phyloP scores from a whole-genome alignment of 2,113 vertebrate genomes.

The Cottus gobio region DNA sequence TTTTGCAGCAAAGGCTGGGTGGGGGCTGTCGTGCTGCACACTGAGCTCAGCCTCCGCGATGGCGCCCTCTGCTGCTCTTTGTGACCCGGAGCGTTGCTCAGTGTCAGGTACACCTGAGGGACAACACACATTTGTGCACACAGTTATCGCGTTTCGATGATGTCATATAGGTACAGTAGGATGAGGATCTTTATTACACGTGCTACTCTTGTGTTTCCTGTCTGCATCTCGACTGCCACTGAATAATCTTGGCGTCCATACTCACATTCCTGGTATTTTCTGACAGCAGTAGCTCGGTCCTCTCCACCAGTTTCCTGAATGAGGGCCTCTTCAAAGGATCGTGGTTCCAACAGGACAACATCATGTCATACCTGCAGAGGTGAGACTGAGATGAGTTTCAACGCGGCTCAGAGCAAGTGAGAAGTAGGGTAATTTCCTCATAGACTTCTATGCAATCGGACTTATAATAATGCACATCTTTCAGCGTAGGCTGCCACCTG shows the following conservation, averaged over 20 bases:
- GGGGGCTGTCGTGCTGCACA: constrained; percentile 94
- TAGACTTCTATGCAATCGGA: not conserved
- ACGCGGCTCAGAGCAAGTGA: not conserved
- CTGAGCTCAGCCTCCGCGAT: constrained; percentile 91
- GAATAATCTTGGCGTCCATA: not conserved
- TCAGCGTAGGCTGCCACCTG: not conserved
- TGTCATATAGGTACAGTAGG: not conserved
- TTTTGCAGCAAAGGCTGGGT: constrained; percentile 91
- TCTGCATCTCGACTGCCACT: not conserved
- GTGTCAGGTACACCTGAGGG: constrained; percentile 90
- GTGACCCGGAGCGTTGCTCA: constrained; percentile 78
- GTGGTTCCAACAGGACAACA: constrained; percentile 95
- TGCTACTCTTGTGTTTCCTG: not conserved
- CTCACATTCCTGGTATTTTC: constrained; percentile 92
- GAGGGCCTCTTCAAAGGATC: constrained; percentile 94
- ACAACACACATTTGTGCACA: constrained; percentile 2
- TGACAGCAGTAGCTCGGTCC: constrained; percentile 92
- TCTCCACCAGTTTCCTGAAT: constrained; percentile 94
- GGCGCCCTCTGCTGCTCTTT: constrained; percentile 82
- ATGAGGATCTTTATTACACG: not conserved
- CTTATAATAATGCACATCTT: not conserved
- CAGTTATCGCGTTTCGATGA: not conserved
- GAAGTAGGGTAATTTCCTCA: not conserved
- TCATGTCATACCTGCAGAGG: constrained; percentile 91
- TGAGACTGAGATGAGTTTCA: constrained; percentile 24